Evolutionary conservation across 2,113 vertebrate genomes (phyloP), one percentile per base, ranked within the genome.

Genomic region (Nymphicus hollandicus): DNA sequence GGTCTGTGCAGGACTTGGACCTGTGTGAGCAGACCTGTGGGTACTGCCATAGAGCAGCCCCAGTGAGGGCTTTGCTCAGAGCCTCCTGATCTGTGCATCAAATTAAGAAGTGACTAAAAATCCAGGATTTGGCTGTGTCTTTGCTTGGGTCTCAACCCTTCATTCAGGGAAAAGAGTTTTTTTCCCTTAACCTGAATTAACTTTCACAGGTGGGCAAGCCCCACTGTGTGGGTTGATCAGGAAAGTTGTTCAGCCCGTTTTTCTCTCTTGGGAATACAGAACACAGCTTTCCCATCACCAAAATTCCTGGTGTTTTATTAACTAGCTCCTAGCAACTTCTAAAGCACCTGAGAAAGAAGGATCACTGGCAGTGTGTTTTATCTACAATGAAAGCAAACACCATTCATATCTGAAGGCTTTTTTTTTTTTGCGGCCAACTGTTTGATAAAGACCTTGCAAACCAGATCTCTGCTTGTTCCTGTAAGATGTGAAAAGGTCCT

Each of bases 11-110:
- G 58, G 20, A 18, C 58, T 18, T 60, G 39, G 11, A 31, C 27
- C 17, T 1, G 0, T 6, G 13, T 55, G 41, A 50, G 24, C 56
- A 86, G 68, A 14, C 5, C 0, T 0, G 10, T 37, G 27, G 18
- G 13, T 74, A 27, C 33, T 6, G n/a, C 23, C 0, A 0, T 14
- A 41, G 46, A 49, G 16, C 63, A 93, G 25, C 28, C 44, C 27
- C 1, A 1, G 7, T 1, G 2, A 61, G 28, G 22, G 22, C 23
- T 81, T 77, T 82, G 60, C 52, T 46, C 20, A 17, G 60, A 69
- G 24, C 14, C 39, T 74, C 6, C 52, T 66, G 35, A 17, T 24
- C 12, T 56, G 10, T 43, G 25, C 23, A n/a, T 15, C 4, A 5
- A 52, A 73, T 74, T 17, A 58, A 52, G n/a, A 70, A 27, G 22